phyloP scores from a whole-genome alignment of 2,113 vertebrate genomes.

The Lanius ludovicianus region DNA sequence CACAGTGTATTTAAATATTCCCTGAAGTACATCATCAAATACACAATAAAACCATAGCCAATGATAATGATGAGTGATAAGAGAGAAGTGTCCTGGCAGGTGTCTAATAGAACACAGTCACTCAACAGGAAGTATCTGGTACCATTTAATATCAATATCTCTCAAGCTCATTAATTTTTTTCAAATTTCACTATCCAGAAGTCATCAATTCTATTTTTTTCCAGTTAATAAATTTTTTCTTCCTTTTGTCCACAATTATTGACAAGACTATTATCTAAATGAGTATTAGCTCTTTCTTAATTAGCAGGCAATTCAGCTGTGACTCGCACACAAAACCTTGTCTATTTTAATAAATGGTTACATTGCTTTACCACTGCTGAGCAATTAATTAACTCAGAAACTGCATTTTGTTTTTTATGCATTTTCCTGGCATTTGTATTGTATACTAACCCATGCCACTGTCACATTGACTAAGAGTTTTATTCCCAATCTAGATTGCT shows the following conservation, averaged over 20 bases:
- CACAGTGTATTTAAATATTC: background rate
- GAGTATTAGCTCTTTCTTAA: conserved; percentile 35
- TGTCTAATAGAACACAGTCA: background rate
- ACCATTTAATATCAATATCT: background rate
- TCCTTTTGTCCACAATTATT: conserved; percentile 39
- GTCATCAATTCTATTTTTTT: background rate
- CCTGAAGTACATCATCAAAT: background rate
- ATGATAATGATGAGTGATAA: background rate
- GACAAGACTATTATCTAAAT: conserved; percentile 31
- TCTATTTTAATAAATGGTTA: conserved; percentile 58
- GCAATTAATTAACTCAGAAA: conserved; percentile 50
- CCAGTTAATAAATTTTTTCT: conserved; percentile 23
- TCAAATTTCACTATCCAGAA: conserved; percentile 9
- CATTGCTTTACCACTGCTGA: conserved; percentile 1
- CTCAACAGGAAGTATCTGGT: background rate
- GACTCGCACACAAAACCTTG: conserved; percentile 21
- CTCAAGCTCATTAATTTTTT: background rate
- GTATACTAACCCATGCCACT: background rate
- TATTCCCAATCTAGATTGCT: background rate
- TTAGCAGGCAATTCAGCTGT: conserved; percentile 50
- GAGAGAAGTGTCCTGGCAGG: background rate
- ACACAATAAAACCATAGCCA: background rate
- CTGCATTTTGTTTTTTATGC: background rate
- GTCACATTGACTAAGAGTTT: background rate
- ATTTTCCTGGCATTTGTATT: background rate